phyloP scores from a whole-genome alignment of 2,888 invertebrate species.

The Thecophora atra region DNA sequence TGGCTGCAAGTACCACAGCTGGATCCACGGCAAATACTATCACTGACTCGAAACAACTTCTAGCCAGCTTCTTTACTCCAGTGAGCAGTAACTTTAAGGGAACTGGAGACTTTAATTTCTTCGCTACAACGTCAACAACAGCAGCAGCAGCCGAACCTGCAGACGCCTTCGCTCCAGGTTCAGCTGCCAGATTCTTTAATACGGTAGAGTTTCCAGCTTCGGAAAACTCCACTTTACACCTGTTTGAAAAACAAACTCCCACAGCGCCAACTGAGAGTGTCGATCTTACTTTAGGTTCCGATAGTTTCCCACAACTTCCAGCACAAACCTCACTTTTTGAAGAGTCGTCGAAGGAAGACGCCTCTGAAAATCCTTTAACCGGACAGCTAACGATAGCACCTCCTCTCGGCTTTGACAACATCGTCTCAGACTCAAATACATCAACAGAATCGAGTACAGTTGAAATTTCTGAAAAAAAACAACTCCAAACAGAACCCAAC shows the following conservation, averaged over 20 bases:
- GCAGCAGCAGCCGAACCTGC: not conserved
- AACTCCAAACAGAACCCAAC: constrained; percentile 1
- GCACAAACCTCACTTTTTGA: constrained; percentile 32
- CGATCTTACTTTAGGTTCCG: not conserved
- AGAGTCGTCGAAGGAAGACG: not conserved
- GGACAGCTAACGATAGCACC: constrained; percentile 36
- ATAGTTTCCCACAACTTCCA: constrained; percentile 39
- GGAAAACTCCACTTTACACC: not conserved
- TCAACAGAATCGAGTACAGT: constrained; percentile 13
- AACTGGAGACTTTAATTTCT: constrained; percentile 44
- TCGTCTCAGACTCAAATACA: constrained; percentile 29
- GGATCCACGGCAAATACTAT: not conserved
- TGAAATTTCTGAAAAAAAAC: constrained; percentile 36
- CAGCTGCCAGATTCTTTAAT: constrained; percentile 9
- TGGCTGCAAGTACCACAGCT: not conserved
- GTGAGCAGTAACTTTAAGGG: not conserved
- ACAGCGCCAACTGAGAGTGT: not conserved
- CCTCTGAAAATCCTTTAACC: not conserved
- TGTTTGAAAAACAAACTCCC: constrained; percentile 17
- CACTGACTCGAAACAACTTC: constrained; percentile 5
- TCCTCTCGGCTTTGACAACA: constrained; percentile 50
- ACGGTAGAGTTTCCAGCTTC: not conserved
- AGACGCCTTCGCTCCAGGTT: not conserved
- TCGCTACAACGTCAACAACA: constrained; percentile 35
- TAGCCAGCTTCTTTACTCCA: constrained; percentile 47